phyloP scores from a whole-genome alignment of 35 echinoderm and acorn worm species.

The Nesometra sesokonis region DNA sequence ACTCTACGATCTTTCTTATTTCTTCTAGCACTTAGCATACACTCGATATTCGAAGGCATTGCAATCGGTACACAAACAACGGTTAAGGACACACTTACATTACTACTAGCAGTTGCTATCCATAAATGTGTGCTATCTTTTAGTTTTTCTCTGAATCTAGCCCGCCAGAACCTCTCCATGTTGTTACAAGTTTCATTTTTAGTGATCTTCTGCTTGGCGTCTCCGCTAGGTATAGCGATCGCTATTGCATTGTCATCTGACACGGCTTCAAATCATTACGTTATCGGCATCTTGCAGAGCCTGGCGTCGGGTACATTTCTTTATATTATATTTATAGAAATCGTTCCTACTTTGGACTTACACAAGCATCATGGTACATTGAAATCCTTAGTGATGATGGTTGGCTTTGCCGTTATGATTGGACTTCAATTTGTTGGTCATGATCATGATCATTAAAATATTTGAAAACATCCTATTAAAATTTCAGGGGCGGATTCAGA shows the following conservation, averaged over 20 bases:
- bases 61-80: slow-evolving; percentile 8
- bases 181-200: not conserved
- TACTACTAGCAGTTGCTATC: slow-evolving; percentile 7
- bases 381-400: slow-evolving; percentile 7
- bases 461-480: too few species aligned
- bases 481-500: too few species aligned
- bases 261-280: not conserved
- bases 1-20: slow-evolving; percentile 7
- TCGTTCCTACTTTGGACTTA: slow-evolving; percentile 7
- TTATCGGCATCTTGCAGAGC: slow-evolving; percentile 26
- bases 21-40: slow-evolving; percentile 12
- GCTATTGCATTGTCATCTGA: not conserved
- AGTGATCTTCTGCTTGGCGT: not conserved
- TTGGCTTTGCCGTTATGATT: slow-evolving; percentile 20
- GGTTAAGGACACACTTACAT: not conserved
- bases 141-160: slow-evolving; percentile 15
- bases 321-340: slow-evolving; percentile 29
- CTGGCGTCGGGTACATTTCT: slow-evolving; percentile 23
- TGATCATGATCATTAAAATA: too few species aligned
- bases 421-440: slow-evolving; percentile 6
- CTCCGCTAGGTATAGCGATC: slow-evolving; percentile 8
- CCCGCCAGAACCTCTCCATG: not conserved
- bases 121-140: slow-evolving; percentile 21
- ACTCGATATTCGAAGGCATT: slow-evolving; percentile 30
- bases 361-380: not conserved